A percentile compares a stretch with the other conserved stretches of the same genome.
phyloP scores from a whole-genome alignment of 1,140 invertebrate genomes.

The Nasonia giraulti region DNA sequence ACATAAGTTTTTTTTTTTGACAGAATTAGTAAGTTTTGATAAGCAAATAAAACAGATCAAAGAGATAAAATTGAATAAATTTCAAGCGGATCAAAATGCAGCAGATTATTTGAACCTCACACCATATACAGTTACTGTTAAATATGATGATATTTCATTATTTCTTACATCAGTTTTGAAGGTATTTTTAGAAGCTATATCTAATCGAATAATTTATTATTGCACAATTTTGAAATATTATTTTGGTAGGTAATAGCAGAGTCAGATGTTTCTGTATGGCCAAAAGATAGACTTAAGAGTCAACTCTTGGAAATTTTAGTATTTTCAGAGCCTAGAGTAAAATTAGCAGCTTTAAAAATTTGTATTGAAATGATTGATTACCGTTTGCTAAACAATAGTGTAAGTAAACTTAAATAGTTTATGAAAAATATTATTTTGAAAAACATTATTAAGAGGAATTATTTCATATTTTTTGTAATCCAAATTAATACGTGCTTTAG shows the following conservation, averaged over 20 bases:
- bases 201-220: background rate
- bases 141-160: constrained; percentile 51
- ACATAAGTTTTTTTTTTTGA: constrained; percentile 34
- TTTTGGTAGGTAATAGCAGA: constrained; percentile 63
- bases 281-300: constrained; percentile 56
- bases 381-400: constrained; percentile 51
- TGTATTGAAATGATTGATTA: constrained; percentile 59
- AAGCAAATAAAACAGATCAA: constrained; percentile 39
- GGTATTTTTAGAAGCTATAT: constrained; percentile 53
- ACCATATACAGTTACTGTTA: constrained; percentile 60
- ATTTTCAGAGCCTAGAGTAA: constrained; percentile 58
- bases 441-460: background rate
- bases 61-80: constrained; percentile 57
- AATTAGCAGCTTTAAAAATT: constrained; percentile 60
- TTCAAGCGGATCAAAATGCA: constrained; percentile 56
- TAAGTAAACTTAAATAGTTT: constrained; percentile 40
- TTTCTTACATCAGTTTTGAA: constrained; percentile 64
- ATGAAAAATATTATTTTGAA: no score
- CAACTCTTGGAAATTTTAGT: constrained; percentile 57
- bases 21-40: constrained; percentile 59
- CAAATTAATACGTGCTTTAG: constrained; percentile 51
- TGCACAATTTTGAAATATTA: constrained; percentile 35
- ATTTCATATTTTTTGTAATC: background rate
- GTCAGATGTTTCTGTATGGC: constrained; percentile 61
- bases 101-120: constrained; percentile 64